Evolutionary conservation across 2,888 invertebrate genomes (phyloP).

Genomic region (Agapetus fuscipes): DNA sequence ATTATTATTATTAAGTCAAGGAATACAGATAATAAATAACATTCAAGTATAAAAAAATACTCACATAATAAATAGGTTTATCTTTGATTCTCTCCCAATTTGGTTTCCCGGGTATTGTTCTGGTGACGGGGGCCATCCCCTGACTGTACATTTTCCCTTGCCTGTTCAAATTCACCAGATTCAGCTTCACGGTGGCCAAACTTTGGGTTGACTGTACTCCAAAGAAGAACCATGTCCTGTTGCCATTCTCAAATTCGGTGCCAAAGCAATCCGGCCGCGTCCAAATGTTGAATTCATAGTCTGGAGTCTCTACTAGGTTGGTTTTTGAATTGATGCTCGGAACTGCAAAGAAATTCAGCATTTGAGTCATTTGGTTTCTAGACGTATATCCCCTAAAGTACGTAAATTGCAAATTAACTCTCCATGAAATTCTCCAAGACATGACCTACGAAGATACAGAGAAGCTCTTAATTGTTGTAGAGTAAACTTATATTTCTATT

Average conservation of each 20-base stretch:
- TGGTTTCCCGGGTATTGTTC: constrained; percentile 63
- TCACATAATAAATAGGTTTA: constrained; percentile 66
- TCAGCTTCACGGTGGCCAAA: constrained; percentile 58
- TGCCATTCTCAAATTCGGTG: constrained; percentile 80
- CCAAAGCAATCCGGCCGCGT: constrained; percentile 82
- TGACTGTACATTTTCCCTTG: constrained; percentile 87
- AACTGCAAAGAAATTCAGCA: constrained; percentile 29
- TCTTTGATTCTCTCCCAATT: constrained; percentile 80
- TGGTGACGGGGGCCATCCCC: constrained; percentile 79
- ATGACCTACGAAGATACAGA: too few species aligned
- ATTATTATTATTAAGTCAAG: too few species aligned
- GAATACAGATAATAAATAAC: too few species aligned
- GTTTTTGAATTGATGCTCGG: constrained; percentile 33
- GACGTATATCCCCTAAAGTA: too few species aligned
- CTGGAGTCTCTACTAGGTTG: constrained; percentile 44
- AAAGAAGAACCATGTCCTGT: constrained; percentile 90
- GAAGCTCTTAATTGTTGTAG: too few species aligned
- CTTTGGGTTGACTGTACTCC: constrained; percentile 55
- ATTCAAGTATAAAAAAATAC: constrained; percentile 20
- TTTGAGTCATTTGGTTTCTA: too few species aligned
- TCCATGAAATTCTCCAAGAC: too few species aligned
- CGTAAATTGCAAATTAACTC: too few species aligned
- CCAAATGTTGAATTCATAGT: constrained; percentile 84
- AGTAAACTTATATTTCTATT: too few species aligned
- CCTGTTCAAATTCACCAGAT: constrained; percentile 79